phyloP scores from a whole-genome alignment of 1,140 invertebrate genomes.

The Riptortus pedestris region DNA sequence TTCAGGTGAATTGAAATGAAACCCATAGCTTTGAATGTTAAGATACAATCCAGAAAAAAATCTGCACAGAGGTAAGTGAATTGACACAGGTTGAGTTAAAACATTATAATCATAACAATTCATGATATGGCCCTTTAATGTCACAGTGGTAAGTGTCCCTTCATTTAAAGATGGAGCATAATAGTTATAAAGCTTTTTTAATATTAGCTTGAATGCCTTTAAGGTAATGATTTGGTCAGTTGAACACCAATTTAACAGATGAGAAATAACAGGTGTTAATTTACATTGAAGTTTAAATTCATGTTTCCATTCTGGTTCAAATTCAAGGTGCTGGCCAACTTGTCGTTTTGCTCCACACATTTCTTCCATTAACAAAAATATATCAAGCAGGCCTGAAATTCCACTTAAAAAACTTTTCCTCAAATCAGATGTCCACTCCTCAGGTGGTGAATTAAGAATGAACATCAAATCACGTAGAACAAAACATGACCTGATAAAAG shows the following conservation, averaged over 20 bases:
- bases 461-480: conserved; percentile 85
- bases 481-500: conserved; percentile 80
- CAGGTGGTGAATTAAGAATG: conserved; percentile 68
- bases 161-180: conserved; percentile 55
- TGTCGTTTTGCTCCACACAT: conserved; percentile 79
- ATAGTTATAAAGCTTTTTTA: conserved; percentile 49
- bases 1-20: conserved; percentile 59
- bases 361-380: conserved; percentile 82
- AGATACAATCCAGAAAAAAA: conserved; percentile 78
- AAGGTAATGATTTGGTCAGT: conserved; percentile 67
- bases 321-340: conserved; percentile 92
- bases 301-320: conserved; percentile 97
- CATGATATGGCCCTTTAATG: conserved; percentile 43
- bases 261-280: conserved; percentile 72
- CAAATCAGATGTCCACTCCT: conserved; percentile 61
- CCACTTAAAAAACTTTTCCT: conserved; percentile 78
- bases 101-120: conserved; percentile 52
- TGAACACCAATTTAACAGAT: conserved; percentile 82
- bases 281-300: conserved; percentile 94
- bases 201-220: conserved; percentile 57
- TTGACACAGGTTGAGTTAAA: conserved; percentile 59
- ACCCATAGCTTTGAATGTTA: conserved; percentile 50
- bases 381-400: conserved; percentile 59
- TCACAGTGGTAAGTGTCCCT: conserved; percentile 47
- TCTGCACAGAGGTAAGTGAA: conserved; percentile 79